Base-by-base conservation (phyloP, 2,888 invertebrate genomes). In the Aphidoletes aphidimyza region DNA sequence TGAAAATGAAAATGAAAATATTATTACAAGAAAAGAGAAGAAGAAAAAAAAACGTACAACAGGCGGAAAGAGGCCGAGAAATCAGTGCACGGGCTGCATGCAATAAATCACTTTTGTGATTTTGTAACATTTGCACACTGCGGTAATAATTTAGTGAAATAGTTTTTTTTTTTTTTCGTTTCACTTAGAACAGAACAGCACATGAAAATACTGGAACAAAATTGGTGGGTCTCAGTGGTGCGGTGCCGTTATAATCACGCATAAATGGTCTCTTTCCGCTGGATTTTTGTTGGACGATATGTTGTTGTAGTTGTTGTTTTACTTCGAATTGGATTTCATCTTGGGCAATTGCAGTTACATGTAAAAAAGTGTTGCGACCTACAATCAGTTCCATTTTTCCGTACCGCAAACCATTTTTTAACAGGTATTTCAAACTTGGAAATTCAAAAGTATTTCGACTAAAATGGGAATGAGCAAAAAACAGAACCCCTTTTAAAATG, bases 21-120 rank as follows among this genome's bases (percentile, higher is more conserved):
- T 8, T 8, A 39, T 39, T 5, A 39, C 11, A 11, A 39, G 39
- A 39, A 11, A 39, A 39, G 39, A 39, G 39, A 39, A 11, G 11
- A 11, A 39, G 39, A 39, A 17, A 47, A 3, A 47, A 3, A 47
- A 47, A 19, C 6, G 47, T 14, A 19, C 11, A 17, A 47, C 2
- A 47, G 47, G 59, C 3, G 26, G 78, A 78, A 36, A 78, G 78
- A 36, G 17, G 34, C 78, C 78, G 78, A 78, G 78, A 36, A 78
- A 78, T 78, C 78, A 78, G 78, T 78, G 78, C 36, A 36, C n/a
- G 36, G 36, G 36, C 78, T 78, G 78, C 78, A 78, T 78, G 78
- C 78, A 78, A 78, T 78, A 78, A 78, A 78, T 78, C 78, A 78
- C n/a, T 78, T 78, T 36, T 36, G 5, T 34, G 36, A 78, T 78